Evolutionary conservation across 1,140 invertebrate species (phyloP), one percentile per base, ranked within the genome.

Genomic region (Helicoverpa armigera): DNA sequence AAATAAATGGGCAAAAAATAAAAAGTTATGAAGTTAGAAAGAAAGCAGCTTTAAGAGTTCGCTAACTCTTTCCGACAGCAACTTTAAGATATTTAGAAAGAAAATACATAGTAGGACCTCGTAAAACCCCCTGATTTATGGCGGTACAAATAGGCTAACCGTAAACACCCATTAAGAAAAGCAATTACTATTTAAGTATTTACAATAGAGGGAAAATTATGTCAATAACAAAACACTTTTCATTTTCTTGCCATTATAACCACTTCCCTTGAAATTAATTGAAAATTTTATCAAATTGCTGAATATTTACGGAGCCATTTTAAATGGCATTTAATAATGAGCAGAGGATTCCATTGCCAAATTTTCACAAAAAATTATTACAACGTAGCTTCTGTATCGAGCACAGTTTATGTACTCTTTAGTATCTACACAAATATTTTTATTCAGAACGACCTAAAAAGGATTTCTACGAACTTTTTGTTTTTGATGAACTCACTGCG

Each of bases 111-210:
- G 14, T 16, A 50, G 3, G 65, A 43, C 65, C 50, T 16, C 43
- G 48, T 50, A 69, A 69, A 50, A 50, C 43, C 50, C 43, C 65
- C 43, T 69, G 43, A 69, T 69, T 69, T 69, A 69, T 69, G 35
- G 65, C 43, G 14, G n/a, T 50, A 18, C 65, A 69, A 69, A 50
- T 16, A 50, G 65, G 65, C 50, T 69, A 69, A 50, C 65, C 69
- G 69, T 29, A 53, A 72, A 72, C 50, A 51, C 35, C 69, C 69
- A 72, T 72, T 53, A 72, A 72, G 50, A 72, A 53, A 43, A 53
- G 48, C 53, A 72, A 72, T 72, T 72, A 72, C 69, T 72, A 72
- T 53, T 72, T 72, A 31, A 72, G 50, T 72, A 72, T 53, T 72
- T 72, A 31, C 50, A 53, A 72, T n/a, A 72, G 69, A 72, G 23